These are phyloP conservation scores for human (Homo sapiens) DNA, from an alignment of 2,113 vertebrate species.

Conservation along the genomic window DNA sequence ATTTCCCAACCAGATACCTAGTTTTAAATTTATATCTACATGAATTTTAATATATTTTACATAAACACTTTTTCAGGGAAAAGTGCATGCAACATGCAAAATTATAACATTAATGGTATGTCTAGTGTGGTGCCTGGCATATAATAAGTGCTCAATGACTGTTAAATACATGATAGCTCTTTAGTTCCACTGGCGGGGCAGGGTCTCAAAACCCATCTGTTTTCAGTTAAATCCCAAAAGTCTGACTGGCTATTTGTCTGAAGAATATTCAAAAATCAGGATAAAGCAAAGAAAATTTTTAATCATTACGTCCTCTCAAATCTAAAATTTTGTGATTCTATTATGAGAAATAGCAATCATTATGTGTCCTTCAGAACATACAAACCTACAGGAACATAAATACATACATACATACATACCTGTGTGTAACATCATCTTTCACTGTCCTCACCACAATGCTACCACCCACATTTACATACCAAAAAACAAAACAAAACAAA, in stretches of 20 bases:
- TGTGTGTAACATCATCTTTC: neutral
- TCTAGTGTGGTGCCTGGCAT: neutral
- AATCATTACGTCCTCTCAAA: neutral
- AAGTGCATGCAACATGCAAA: neutral
- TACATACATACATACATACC: no score
- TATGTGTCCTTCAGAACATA: neutral
- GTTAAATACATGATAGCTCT: neutral
- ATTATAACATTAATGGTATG: neutral
- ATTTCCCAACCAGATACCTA: neutral
- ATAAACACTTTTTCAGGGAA: neutral
- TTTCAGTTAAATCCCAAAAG: neutral
- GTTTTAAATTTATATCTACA: neutral
- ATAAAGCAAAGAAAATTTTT: neutral
- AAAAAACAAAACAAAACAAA: neutral
- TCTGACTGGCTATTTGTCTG: neutral
- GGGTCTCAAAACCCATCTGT: neutral
- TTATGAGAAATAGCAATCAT: neutral
- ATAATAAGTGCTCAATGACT: neutral
- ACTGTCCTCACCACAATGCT: neutral
- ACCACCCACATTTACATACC: neutral
- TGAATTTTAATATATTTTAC: neutral
- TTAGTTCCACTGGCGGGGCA: neutral
- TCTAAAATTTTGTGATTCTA: neutral
- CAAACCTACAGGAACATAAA: no score
- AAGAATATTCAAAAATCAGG: neutral